Base-by-base conservation (phyloP, 1,140 invertebrate species). In the Zophobas morio region DNA sequence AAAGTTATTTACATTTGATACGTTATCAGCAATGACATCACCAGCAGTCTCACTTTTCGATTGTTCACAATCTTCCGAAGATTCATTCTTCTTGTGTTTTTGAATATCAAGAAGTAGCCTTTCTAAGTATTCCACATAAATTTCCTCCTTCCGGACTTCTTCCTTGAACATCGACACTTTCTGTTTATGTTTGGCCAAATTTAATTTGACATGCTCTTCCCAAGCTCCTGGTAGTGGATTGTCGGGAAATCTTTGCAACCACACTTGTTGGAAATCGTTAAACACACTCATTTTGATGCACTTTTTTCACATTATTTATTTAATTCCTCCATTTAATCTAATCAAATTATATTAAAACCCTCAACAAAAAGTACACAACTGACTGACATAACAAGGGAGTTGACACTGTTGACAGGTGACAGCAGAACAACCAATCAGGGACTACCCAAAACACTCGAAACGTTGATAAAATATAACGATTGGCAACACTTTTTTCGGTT, bases 81-180 rank as follows among this genome's bases (percentile, higher is more conserved):
- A 78, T 76, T 81, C 73, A 79, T 83, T 78, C 72, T 84, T 78
- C 82, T 92, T 93, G 81, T 93, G 93, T 80, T 93, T 91, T 81
- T 95, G 94, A 4, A 95, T 94, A 87, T 96, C 94, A 63, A 92
- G 92, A 32, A 97, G 84, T 49, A 96, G 85, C 74, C 93, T 90
- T 86, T 96, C 94, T 79, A 97, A 88, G 87, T 96, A 96, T 85
- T 96, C 94, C 3, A 96, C 95, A 83, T 96, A 96, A 83, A 96
- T 94, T 84, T 96, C 93, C 87, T 96, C 95, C 84, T 96, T 95
- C 83, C 96, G 94, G 39, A 96, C 87, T 87, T 96, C 95, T 84
- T 96, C 94, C 84, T 91, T 92, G 57, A 96, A 89, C 77, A 93
- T 89, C 60, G 89, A 87, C 70, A 96, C 94, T 88, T 93, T 93